Evolutionary conservation across 1,140 invertebrate species (phyloP).

Genomic region (Bombus sylvicola): DNA sequence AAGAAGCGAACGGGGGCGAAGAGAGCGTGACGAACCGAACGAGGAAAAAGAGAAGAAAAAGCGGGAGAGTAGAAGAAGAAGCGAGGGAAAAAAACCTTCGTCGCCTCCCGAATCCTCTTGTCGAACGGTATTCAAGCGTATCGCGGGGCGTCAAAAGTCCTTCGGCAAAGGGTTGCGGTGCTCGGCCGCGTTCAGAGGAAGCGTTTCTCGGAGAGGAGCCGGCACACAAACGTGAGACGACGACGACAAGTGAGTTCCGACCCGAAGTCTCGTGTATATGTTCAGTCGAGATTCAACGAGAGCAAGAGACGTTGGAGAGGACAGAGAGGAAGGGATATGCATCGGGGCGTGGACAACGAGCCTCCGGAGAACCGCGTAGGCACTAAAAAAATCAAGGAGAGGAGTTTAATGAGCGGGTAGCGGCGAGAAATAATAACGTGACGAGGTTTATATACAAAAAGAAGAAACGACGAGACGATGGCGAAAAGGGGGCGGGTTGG

Average conservation of each 20-base stretch:
- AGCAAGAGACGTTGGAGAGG: not conserved
- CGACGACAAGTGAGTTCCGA: slow-evolving; percentile 32
- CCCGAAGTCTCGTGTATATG: not conserved
- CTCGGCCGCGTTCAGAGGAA: slow-evolving; percentile 48
- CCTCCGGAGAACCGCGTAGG: slow-evolving; percentile 33
- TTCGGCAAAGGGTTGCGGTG: slow-evolving; percentile 52
- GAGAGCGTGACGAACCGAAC: not conserved
- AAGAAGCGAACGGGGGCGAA: not conserved
- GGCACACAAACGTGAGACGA: slow-evolving; percentile 28
- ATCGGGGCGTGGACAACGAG: slow-evolving; percentile 64
- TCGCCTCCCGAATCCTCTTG: slow-evolving; percentile 56
- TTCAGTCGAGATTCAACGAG: slow-evolving; percentile 18
- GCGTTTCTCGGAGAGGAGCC: slow-evolving; percentile 36
- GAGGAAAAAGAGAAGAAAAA: not conserved
- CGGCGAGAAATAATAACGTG: slow-evolving; percentile 61
- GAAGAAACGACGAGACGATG: not conserved
- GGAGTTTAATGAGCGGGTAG: slow-evolving; percentile 63
- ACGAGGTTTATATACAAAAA: slow-evolving; percentile 49
- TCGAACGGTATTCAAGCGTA: slow-evolving; percentile 57
- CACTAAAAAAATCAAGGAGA: slow-evolving; percentile 65
- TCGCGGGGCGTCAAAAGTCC: slow-evolving; percentile 51
- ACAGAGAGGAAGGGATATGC: slow-evolving; percentile 24
- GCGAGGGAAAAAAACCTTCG: slow-evolving; percentile 26
- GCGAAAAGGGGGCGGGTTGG: not conserved
- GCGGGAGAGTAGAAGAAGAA: not conserved